These are phyloP conservation scores for Tragulus kanchil DNA, from an alignment of 2,113 vertebrate species.

Conservation along the genomic window DNA sequence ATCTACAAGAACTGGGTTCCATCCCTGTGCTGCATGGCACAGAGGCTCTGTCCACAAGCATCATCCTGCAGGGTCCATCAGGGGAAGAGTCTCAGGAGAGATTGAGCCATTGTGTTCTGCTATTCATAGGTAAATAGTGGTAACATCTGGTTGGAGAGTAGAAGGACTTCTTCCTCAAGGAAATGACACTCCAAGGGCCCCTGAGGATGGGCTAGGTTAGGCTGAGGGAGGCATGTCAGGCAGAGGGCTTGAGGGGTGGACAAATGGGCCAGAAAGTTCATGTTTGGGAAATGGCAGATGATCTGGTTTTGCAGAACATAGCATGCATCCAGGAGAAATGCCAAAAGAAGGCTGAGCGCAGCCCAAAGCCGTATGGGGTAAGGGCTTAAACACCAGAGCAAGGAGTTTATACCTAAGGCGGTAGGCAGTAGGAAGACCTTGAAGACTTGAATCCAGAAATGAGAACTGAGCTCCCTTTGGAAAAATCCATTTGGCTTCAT, in stretches of 20 bases:
- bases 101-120: background rate
- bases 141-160: background rate
- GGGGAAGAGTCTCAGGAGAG: background rate
- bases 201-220: background rate
- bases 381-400: background rate
- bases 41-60: background rate
- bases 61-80: background rate
- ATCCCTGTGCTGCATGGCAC: background rate
- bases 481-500: background rate
- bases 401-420: background rate
- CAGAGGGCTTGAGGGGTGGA: background rate
- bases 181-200: background rate
- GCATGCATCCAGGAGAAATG: background rate
- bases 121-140: background rate
- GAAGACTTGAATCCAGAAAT: background rate
- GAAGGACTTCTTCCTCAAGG: background rate
- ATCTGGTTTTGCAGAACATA: background rate
- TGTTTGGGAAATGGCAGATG: background rate
- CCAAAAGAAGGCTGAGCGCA: background rate
- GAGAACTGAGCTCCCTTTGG: background rate
- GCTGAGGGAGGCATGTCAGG: background rate
- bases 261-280: background rate
- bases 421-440: background rate
- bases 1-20: background rate
- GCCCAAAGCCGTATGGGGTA: rapidly evolving